Evolutionary conservation across 2,888 invertebrate species (phyloP).

Genomic region (Cephus pulcher): DNA sequence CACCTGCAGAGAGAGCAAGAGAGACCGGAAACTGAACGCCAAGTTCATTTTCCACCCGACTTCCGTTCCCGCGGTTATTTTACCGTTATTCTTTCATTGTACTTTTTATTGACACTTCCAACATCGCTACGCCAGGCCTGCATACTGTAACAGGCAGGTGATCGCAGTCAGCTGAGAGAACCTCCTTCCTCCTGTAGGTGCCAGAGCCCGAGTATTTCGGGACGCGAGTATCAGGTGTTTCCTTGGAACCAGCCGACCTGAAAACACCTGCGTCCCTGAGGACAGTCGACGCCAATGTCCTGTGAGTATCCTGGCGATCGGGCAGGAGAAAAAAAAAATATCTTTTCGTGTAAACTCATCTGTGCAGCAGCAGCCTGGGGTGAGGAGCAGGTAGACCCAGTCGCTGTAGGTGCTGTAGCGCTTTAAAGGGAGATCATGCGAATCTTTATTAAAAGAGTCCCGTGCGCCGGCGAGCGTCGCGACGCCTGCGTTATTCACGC

Average conservation of each 20-base stretch:
- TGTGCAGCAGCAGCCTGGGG: background rate
- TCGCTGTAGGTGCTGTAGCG: background rate
- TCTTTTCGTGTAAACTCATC: background rate
- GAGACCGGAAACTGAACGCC: background rate
- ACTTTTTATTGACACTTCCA: background rate
- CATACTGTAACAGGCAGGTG: background rate
- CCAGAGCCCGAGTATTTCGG: background rate
- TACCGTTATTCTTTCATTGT: background rate
- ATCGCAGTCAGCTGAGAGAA: background rate
- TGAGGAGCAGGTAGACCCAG: background rate
- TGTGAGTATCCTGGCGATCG: background rate
- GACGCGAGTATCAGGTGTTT: conserved; percentile 44
- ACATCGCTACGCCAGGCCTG: background rate
- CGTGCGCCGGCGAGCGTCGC: background rate
- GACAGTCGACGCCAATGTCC: too few species aligned
- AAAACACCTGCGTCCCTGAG: conserved; percentile 41
- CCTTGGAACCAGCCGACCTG: conserved; percentile 38
- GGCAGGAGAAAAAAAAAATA: background rate
- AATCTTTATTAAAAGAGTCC: background rate
- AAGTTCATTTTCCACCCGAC: background rate
- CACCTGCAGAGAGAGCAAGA: background rate
- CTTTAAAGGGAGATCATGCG: background rate
- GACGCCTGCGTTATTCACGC: background rate
- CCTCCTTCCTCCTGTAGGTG: background rate
- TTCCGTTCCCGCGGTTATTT: background rate